Evolutionary conservation across 1,140 invertebrate genomes (phyloP).

Genomic region (Rhagoletis zephyria): DNA sequence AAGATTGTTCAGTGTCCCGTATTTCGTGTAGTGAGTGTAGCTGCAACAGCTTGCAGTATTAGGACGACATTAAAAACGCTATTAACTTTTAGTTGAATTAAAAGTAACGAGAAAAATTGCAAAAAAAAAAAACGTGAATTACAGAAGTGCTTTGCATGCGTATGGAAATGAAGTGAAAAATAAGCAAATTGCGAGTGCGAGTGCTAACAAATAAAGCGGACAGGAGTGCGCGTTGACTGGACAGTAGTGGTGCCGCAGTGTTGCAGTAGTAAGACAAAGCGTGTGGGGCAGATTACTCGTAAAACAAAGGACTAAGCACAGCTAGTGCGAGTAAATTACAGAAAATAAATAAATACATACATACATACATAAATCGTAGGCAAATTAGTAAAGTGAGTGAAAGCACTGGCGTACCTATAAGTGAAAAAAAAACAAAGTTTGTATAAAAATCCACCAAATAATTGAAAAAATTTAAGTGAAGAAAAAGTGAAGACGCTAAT

Average conservation of each 20-base stretch:
- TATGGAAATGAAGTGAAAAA: constrained; percentile 38
- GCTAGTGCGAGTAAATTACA: background rate
- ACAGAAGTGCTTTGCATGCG: background rate
- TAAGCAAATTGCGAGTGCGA: constrained; percentile 5
- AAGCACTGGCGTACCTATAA: background rate
- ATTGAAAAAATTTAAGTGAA: background rate
- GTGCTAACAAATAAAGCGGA: background rate
- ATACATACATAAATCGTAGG: background rate
- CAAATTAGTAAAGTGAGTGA: background rate
- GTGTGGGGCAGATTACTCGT: background rate
- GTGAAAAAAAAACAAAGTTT: background rate
- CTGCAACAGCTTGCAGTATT: constrained; percentile 32
- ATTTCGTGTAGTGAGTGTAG: background rate
- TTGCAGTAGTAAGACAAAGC: background rate
- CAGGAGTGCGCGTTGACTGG: constrained; percentile 22
- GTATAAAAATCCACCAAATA: background rate
- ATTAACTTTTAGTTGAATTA: background rate
- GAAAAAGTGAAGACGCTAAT: constrained; percentile 42
- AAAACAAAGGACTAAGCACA: background rate
- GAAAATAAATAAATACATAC: background rate
- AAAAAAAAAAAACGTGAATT: constrained; percentile 14
- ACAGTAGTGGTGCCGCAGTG: background rate
- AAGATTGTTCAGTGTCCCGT: background rate
- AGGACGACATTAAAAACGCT: constrained; percentile 5
- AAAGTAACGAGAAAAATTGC: background rate